These are phyloP conservation scores for Drosophila teissieri DNA, from an alignment of 1,140 invertebrate species.

Conservation along the genomic window DNA sequence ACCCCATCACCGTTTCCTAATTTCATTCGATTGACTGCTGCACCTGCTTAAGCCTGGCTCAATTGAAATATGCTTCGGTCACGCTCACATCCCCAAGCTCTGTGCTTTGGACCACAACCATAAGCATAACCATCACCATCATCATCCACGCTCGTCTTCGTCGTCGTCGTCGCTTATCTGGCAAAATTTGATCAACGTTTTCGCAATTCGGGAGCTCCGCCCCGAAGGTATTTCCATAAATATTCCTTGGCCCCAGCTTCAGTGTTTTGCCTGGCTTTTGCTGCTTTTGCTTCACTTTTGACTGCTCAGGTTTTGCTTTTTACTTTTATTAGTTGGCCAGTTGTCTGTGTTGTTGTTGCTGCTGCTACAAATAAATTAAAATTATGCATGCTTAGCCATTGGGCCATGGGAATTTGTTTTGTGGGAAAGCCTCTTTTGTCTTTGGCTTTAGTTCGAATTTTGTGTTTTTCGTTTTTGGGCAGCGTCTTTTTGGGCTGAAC, in stretches of 20 bases:
- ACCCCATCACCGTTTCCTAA: slow-evolving; percentile 13
- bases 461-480: neutral
- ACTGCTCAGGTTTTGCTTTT: slow-evolving; percentile 39
- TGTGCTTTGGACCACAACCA: slow-evolving; percentile 32
- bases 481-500: slow-evolving; percentile 34
- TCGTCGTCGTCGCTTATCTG: slow-evolving; percentile 66
- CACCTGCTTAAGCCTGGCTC: slow-evolving; percentile 18
- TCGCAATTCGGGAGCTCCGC: slow-evolving; percentile 83
- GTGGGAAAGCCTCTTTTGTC: slow-evolving; percentile 68
- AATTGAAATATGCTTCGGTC: slow-evolving; percentile 9
- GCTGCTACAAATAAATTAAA: slow-evolving; percentile 83
- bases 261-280: slow-evolving; percentile 32
- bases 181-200: slow-evolving; percentile 83
- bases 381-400: slow-evolving; percentile 79
- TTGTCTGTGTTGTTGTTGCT: slow-evolving; percentile 29
- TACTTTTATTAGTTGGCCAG: slow-evolving; percentile 72
- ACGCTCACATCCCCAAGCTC: slow-evolving; percentile 32
- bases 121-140: slow-evolving; percentile 50
- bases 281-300: slow-evolving; percentile 46
- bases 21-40: slow-evolving; percentile 20
- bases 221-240: slow-evolving; percentile 83
- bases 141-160: slow-evolving; percentile 51
- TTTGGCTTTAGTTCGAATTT: slow-evolving; percentile 42
- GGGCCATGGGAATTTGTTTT: slow-evolving; percentile 67
- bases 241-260: slow-evolving; percentile 54